Evolutionary conservation across 2,888 invertebrate species (phyloP).

Genomic region (Agrotis clavis): DNA sequence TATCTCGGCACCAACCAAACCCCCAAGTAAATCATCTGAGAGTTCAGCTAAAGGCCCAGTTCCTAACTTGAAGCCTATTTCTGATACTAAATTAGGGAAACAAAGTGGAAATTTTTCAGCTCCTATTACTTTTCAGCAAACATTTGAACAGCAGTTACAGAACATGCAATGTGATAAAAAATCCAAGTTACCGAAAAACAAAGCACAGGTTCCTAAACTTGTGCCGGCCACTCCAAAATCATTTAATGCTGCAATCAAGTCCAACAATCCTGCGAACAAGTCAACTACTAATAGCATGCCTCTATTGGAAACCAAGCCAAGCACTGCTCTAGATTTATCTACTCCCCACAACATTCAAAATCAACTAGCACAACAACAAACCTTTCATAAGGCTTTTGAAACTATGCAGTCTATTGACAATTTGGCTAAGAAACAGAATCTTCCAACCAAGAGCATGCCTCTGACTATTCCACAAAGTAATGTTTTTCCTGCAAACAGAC

Average conservation of each 20-base stretch:
- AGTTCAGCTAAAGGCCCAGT: constrained; percentile 87
- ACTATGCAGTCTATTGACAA: constrained; percentile 90
- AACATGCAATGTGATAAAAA: constrained; percentile 86
- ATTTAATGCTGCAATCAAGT: constrained; percentile 82
- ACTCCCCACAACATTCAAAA: constrained; percentile 86
- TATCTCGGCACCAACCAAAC: constrained; percentile 66
- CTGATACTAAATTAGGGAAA: constrained; percentile 87
- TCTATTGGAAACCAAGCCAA: constrained; percentile 77
- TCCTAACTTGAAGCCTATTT: constrained; percentile 89
- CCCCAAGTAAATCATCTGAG: constrained; percentile 78
- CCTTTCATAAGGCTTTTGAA: constrained; percentile 84
- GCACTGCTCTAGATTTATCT: constrained; percentile 87
- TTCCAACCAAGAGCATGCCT: constrained; percentile 80
- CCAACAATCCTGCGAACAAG: constrained; percentile 76
- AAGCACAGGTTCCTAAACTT: constrained; percentile 87
- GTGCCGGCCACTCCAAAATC: constrained; percentile 86
- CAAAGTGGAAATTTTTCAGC: constrained; percentile 81
- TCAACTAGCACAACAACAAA: constrained; percentile 84
- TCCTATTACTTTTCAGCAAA: constrained; percentile 89
- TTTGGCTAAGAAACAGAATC: constrained; percentile 87
- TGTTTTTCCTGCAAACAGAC: constrained; percentile 80
- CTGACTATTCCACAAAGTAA: constrained; percentile 77
- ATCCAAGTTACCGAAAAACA: constrained; percentile 84
- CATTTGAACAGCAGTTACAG: constrained; percentile 88
- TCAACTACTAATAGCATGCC: constrained; percentile 66